Evolutionary conservation across 2,888 invertebrate genomes (phyloP), one percentile per base, ranked within the genome.

Genomic region (Eubasilissa splendida): DNA sequence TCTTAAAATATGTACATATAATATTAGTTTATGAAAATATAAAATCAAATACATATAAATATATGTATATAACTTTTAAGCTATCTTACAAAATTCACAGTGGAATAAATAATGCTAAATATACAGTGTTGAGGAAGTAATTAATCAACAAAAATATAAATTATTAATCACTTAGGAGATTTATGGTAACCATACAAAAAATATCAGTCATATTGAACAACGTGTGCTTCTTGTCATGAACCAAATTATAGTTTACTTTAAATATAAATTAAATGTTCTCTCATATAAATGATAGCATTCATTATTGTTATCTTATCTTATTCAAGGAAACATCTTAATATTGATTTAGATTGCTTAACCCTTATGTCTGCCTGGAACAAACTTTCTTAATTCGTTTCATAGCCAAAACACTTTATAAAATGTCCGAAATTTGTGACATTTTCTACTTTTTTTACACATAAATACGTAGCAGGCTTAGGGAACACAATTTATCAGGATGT

Each of bases 171-270:
- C 68, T 42, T 68, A 52, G 9, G n/a, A 68, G 31, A 71, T 14
- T 54, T 56, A 71, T 71, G 74, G 74, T 74, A 74, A 74, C 59
- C 42, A 74, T 74, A n/a, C 14, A 74, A 58, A 58, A 31, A 74
- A 74, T 42, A 74, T 74, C 74, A 74, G 74, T 74, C 74, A 33
- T 33, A 42, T n/a, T 50, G n/a, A 8, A 68, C 42, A 68, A 63
- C 31, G 12, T 31, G 10, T 11, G 4, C 33, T 33, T 10, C 50
- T 68, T 52, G 66, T 66, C 66, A 66, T 14, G 66, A 66, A 66
- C 12, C 42, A 68, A 50, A 50, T 14, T 42, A 14, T 33, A n/a
- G 12, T 68, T 42, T 52, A 52, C 22, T 22, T 22, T 22, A 52
- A 50, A 68, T 68, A 4, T 42, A 42, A 42, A 42, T 42, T 42